These are phyloP conservation scores for Steatornis caripensis DNA, from an alignment of 2,113 vertebrate species.

Conservation along the genomic window DNA sequence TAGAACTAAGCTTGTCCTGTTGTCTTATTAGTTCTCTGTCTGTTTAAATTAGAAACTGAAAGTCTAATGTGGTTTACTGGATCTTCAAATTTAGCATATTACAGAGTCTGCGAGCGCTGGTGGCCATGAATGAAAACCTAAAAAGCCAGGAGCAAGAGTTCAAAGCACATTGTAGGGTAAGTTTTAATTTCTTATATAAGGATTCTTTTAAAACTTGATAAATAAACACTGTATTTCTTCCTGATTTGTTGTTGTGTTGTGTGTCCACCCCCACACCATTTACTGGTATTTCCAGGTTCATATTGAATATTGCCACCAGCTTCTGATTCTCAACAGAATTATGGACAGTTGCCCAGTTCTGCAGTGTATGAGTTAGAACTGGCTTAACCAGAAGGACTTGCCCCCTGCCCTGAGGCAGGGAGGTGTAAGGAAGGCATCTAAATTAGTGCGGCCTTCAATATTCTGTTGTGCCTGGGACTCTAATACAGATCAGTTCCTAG, in stretches of 20 bases:
- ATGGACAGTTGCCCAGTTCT: background rate
- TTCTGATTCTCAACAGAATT: background rate
- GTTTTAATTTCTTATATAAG: background rate
- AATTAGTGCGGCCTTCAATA: background rate
- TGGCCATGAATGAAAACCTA: slow-evolving; percentile 92
- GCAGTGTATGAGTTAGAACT: background rate
- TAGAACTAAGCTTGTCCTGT: background rate
- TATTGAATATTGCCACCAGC: background rate
- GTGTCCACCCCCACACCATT: background rate
- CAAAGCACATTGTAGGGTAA: slow-evolving; percentile 90
- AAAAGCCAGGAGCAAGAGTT: slow-evolving; percentile 95
- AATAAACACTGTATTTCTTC: background rate
- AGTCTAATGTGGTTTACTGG: background rate
- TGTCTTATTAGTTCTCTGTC: background rate
- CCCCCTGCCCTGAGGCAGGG: background rate
- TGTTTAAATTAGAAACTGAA: background rate
- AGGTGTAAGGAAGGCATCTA: background rate
- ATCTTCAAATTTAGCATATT: slow-evolving; percentile 75
- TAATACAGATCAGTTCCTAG: background rate
- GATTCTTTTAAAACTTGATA: background rate
- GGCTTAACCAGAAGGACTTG: background rate
- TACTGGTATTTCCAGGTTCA: background rate
- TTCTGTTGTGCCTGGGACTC: background rate
- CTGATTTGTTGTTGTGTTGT: background rate
- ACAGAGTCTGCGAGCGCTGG: slow-evolving; percentile 85